These are phyloP conservation scores for Napeogenes inachia DNA, from an alignment of 2,888 invertebrate genomes.

Conservation along the genomic window DNA sequence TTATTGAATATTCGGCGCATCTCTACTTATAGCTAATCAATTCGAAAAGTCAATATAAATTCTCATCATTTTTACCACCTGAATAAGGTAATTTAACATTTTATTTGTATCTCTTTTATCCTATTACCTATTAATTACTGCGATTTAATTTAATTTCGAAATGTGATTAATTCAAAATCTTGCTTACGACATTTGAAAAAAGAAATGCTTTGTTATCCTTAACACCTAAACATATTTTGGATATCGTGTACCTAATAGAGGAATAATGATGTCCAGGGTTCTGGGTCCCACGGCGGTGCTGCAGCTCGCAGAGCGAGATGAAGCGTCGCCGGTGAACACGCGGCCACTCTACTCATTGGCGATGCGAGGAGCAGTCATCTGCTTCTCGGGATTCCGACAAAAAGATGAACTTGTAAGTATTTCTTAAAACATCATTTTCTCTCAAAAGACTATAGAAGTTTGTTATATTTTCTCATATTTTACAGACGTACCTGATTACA, in stretches of 20 bases:
- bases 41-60: no score
- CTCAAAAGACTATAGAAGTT: not conserved
- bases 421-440: not conserved
- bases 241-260: not conserved
- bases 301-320: constrained; percentile 84
- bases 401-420: constrained; percentile 90
- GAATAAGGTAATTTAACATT: no score
- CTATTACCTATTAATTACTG: no score
- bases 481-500: constrained; percentile 89
- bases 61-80: no score
- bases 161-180: no score
- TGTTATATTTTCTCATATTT: constrained; percentile 11
- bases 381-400: constrained; percentile 94
- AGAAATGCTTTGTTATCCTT: no score
- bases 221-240: not conserved
- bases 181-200: no score
- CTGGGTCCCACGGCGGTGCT: constrained; percentile 88
- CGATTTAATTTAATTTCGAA: no score
- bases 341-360: constrained; percentile 92
- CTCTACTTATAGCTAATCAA: no score
- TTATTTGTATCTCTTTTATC: no score
- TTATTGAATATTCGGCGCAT: no score
- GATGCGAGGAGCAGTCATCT: constrained; percentile 92
- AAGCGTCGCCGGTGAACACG: constrained; percentile 83
- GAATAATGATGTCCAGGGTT: constrained; percentile 71